Conservation (phyloP, 2,113 vertebrate genomes). For the Indicator indicator region DNA sequence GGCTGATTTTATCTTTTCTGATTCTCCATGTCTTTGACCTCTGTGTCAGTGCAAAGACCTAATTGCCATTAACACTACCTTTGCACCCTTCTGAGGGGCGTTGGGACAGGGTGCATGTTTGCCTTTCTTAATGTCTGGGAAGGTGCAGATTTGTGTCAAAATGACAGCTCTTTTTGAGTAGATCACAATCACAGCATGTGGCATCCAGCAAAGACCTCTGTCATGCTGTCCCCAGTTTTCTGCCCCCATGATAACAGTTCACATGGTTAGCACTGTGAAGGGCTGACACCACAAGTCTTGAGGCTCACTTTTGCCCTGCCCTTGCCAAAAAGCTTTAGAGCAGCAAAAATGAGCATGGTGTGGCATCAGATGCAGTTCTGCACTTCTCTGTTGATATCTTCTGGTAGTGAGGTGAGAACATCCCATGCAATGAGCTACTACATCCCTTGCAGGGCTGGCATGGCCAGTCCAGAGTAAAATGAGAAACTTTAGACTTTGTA, state of each 20-base stretch:
- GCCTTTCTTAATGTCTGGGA: neutral
- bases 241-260: neutral
- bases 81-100: neutral
- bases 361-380: neutral
- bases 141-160: neutral
- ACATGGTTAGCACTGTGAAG: neutral
- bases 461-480: neutral
- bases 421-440: neutral
- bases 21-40: neutral
- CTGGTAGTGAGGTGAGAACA: neutral
- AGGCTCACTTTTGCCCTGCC: neutral
- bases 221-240: neutral
- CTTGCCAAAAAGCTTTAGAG: neutral
- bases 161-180: neutral
- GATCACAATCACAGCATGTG: neutral
- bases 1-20: constrained; percentile 20
- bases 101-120: neutral
- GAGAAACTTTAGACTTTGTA: neutral
- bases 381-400: neutral
- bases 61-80: neutral
- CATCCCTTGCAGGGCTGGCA: neutral
- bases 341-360: neutral
- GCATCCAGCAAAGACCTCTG: neutral
- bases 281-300: neutral
- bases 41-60: neutral